Evolutionary conservation across 2,113 vertebrate genomes (phyloP), one percentile per base, ranked within the genome.

Genomic region (Mugil cephalus): DNA sequence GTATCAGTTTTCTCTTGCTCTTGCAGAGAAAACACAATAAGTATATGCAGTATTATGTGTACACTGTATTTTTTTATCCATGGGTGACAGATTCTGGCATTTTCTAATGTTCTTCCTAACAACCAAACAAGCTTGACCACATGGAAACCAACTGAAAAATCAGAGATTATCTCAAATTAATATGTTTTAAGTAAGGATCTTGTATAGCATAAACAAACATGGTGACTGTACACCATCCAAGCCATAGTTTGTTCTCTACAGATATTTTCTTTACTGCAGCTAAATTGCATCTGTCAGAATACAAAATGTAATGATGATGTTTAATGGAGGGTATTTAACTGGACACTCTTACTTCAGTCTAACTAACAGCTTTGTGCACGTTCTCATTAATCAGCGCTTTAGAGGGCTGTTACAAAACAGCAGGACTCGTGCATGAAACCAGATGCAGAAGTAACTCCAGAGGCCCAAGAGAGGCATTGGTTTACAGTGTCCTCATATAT

Each of bases 371-470:
- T 47, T 48, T 15, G 17, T 47, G 46, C 21, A 55, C 56, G 42
- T 68, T 30, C 69, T 69, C 30, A 53, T 30, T 74, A 50, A 69
- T 67, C 52, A 58, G 18, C 21, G 78, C 9, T 43, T 82, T 43
- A 64, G 56, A 36, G 46, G 24, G 17, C 51, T 79, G 38, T 77
- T 59, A 78, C 66, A 43, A 18, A 66, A 50, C 58, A 60, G 42
- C 42, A 48, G 66, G 67, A 21, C n/a, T 52, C 14, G 13, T 59
- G 58, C 15, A 53, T 70, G 52, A 77, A 51, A 15, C 72, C 80
- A 82, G 69, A 84, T 80, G 77, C 61, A 47, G 17, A 30, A 87
- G 56, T 83, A 77, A 87, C 55, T 61, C 56, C 8, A 11, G 54
- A 79, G 60, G 62, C 85, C 69, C 69, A 2, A 8, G 74, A 73